A percentile compares a stretch with the other conserved stretches of the same genome.
Evolutionary conservation across 2,797 vertebrate genomes (phyloP).

Genomic region (Emys orbicularis): DNA sequence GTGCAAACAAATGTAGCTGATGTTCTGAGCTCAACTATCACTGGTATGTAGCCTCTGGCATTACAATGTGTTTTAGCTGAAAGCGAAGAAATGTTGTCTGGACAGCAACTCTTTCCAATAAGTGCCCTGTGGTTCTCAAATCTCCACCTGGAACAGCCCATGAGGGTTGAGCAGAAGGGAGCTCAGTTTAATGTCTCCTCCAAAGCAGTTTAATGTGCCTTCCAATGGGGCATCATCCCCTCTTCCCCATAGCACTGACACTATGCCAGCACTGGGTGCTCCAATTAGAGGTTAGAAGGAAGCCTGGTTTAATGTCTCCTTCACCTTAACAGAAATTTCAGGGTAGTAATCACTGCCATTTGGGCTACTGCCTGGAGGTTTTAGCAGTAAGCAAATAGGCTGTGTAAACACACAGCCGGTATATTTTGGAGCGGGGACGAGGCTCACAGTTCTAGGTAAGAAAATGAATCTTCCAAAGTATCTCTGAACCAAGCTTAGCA

Average conservation of each 20-base stretch:
- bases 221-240: neutral
- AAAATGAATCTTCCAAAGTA: neutral
- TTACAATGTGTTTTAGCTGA: neutral
- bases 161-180: accelerated
- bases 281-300: neutral
- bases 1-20: neutral
- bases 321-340: neutral
- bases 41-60: accelerated
- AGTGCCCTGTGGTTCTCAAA: neutral
- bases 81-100: neutral
- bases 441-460: neutral
- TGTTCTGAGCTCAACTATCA: neutral
- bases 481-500: neutral
- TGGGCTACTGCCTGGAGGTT: neutral
- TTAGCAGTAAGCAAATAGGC: neutral
- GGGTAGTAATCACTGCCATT: neutral
- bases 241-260: neutral
- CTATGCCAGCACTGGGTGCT: neutral
- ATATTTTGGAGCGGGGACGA: neutral
- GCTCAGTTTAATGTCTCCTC: neutral
- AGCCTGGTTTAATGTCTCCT: neutral
- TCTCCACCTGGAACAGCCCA: neutral
- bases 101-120: neutral
- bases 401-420: neutral
- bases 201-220: neutral